Percentiles rank a stretch among this genome's conserved stretches.
These are phyloP conservation scores for Melitaea cinxia DNA, from an alignment of 1,140 invertebrate genomes.

Conservation along the genomic window DNA sequence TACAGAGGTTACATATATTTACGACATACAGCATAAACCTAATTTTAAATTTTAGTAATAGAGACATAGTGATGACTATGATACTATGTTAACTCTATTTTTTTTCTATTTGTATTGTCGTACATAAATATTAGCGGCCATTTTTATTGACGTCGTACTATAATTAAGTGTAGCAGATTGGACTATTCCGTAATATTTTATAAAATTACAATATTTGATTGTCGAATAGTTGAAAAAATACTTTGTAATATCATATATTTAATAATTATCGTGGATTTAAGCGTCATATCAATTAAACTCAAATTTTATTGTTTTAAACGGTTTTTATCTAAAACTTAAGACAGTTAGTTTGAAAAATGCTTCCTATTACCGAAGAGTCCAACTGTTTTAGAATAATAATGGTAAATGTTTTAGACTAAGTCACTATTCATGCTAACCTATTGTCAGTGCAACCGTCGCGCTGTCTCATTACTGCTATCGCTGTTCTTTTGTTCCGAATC, in stretches of 20 bases:
- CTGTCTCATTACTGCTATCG: conserved; percentile 21
- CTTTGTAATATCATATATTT: not conserved
- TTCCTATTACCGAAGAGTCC: conserved; percentile 17
- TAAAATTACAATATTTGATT: not conserved
- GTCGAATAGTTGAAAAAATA: not conserved
- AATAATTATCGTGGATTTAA: too few relatives aligned
- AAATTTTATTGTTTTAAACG: not conserved
- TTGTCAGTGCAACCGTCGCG: not conserved
- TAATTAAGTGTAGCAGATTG: conserved; percentile 2
- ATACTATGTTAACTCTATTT: not conserved
- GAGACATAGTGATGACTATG: too few relatives aligned
- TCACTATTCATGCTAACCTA: conserved; percentile 17
- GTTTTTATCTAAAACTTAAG: not conserved
- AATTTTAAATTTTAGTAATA: too few relatives aligned
- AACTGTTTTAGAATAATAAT: conserved; percentile 15
- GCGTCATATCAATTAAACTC: too few relatives aligned
- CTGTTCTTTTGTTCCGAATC: conserved; percentile 43
- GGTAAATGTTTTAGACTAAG: conserved; percentile 17
- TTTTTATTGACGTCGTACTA: not conserved
- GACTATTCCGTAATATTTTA: conserved; percentile 16
- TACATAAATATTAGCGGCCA: not conserved
- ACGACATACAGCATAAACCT: too few relatives aligned
- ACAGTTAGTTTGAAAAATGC: not conserved
- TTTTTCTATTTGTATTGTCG: not conserved
- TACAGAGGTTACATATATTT: too few relatives aligned